Evolutionary conservation across 2,888 invertebrate species (phyloP), one percentile per base, ranked within the genome.

Genomic region (Ophion ellenae): DNA sequence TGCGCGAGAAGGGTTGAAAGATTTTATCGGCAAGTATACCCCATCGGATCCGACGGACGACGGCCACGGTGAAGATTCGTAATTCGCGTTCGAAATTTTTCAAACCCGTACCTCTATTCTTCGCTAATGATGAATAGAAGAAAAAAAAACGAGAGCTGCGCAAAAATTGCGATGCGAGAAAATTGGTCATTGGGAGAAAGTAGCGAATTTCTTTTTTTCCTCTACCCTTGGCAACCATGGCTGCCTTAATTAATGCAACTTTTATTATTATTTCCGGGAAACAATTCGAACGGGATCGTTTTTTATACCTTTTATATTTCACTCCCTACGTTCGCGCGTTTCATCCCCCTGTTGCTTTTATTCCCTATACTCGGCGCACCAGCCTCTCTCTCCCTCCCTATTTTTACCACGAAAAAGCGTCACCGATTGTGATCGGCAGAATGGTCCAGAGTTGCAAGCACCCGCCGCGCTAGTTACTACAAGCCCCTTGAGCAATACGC

Each of bases 171-270:
- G 64, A 77, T 67, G 47, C 66, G 40, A 17, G 17, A 78, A 32
- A 76, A 73, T 61, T 79, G 59, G 61, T 80, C 70, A 57, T 73
- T 75, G 70, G 64, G 20, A 28, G 87, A 89, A 87, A 86, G 89
- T 75, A 83, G 88, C 83, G 89, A 87, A 89, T 89, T 90, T 88
- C 20, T 57, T 78, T 70, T 64, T 79, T 75, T 32, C 4, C 53
- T 53, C 47, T 14, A 36, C 88, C 83, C 85, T 90, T 89, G 64
- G 40, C 90, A 90, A 90, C 89, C 20, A 76, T 88, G 89, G 88
- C 88, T 85, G 0, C 92, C 90, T 92, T 92, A 92, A 92, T 92
- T 92, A 92, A 92, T 92, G 91, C 91, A 92, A 92, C 92, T 91
- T 92, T 92, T 92, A 92, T 92, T 92, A 92, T 91, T 91, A 90